phyloP scores from a whole-genome alignment of 2,797 vertebrate genomes.

The Chloroceryle amazona region DNA sequence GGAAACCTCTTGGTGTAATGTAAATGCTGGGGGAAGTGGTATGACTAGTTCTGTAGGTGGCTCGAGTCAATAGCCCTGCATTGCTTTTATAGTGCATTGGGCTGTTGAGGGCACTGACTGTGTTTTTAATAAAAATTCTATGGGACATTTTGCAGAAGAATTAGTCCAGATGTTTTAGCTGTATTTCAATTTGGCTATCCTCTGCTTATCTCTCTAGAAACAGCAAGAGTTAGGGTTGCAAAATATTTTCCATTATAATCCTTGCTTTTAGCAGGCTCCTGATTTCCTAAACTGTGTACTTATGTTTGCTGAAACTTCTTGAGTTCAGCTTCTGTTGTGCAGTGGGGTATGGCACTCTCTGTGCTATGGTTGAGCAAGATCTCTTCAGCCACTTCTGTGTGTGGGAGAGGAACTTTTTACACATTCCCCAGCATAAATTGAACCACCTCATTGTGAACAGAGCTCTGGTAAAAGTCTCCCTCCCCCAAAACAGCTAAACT shows the following conservation, averaged over 20 bases:
- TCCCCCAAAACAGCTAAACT: background rate
- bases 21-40: background rate
- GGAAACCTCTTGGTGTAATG: background rate
- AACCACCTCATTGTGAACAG: background rate
- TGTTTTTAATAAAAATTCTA: background rate
- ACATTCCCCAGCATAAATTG: background rate
- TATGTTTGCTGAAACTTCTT: constrained; percentile 15
- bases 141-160: constrained; percentile 4
- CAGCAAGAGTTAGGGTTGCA: constrained; percentile 28
- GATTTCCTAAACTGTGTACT: background rate
- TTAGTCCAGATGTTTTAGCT: constrained; percentile 34
- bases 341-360: background rate
- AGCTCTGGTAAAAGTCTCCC: background rate
- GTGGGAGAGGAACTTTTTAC: background rate
- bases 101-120: background rate
- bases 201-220: constrained; percentile 67
- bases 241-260: constrained; percentile 62
- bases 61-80: background rate
- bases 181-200: constrained; percentile 13
- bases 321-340: background rate
- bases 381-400: background rate
- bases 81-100: background rate
- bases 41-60: background rate
- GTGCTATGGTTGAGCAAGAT: background rate
- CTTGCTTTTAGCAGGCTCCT: constrained; percentile 25